Evolutionary conservation across 2,888 invertebrate genomes (phyloP).

Genomic region (Oscheius sp.): DNA sequence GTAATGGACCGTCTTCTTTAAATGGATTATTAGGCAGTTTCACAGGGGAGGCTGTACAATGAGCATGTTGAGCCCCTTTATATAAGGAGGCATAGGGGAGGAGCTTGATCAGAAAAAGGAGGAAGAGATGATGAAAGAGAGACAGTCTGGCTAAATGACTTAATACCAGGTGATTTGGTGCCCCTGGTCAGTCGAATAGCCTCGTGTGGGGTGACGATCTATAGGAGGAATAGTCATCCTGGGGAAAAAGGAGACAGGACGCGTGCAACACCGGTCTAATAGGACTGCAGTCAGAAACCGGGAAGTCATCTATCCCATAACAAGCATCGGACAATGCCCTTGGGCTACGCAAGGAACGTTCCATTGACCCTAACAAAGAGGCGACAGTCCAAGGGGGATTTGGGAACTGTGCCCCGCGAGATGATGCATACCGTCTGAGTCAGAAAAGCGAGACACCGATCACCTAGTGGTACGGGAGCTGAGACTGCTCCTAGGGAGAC

Average conservation of each 20-base stretch:
- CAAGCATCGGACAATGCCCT: slow-evolving; percentile 11
- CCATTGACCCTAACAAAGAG: slow-evolving; percentile 11
- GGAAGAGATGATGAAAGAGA: not conserved
- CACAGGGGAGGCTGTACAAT: too few relatives aligned
- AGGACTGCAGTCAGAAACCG: slow-evolving; percentile 16
- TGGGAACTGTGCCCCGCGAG: slow-evolving; percentile 1
- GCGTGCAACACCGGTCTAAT: not conserved
- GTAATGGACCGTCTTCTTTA: too few relatives aligned
- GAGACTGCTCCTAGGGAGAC: slow-evolving; percentile 9
- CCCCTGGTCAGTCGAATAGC: too few relatives aligned
- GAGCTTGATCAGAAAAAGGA: not conserved
- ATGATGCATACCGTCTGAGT: not conserved
- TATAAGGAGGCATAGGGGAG: too few relatives aligned
- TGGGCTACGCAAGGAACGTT: slow-evolving; percentile 14
- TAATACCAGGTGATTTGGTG: too few relatives aligned
- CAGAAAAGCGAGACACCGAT: slow-evolving; percentile 2
- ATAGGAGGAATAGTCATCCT: not conserved
- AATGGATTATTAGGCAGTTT: too few relatives aligned
- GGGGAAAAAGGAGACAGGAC: not conserved
- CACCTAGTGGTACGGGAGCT: not conserved
- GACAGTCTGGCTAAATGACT: not conserved
- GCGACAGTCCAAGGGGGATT: slow-evolving; percentile 10
- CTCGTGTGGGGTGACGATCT: not conserved
- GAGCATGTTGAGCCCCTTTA: too few relatives aligned
- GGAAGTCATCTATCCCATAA: slow-evolving; percentile 29